phyloP scores from a whole-genome alignment of 2,797 vertebrate genomes.

The Melanogrammus aeglefinus region DNA sequence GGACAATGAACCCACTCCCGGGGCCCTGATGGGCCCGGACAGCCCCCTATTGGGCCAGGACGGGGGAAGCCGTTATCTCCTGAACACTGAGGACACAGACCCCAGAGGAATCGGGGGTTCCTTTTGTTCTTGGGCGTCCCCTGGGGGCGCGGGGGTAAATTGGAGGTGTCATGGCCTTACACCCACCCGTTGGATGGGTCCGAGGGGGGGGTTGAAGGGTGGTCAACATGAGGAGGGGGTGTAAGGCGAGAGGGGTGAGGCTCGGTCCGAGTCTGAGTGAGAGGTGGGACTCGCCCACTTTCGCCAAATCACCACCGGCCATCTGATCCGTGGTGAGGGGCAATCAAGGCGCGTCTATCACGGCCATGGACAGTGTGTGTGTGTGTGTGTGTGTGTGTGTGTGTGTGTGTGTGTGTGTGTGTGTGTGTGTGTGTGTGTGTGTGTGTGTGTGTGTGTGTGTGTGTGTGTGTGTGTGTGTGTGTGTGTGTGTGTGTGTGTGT shows the following conservation, averaged over 20 bases:
- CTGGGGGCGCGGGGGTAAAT: constrained; percentile 57
- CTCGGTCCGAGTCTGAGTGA: constrained; percentile 40
- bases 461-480: too few species aligned
- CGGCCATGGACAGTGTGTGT: constrained; percentile 40
- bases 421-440: too few species aligned
- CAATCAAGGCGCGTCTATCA: constrained; percentile 89
- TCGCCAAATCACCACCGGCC: constrained; percentile 64
- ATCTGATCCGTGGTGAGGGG: constrained; percentile 76
- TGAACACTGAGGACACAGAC: constrained; percentile 26
- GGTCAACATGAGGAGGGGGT: constrained; percentile 29
- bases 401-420: not conserved
- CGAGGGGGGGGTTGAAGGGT: constrained; percentile 62
- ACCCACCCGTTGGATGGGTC: constrained; percentile 68
- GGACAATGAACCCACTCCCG: constrained; percentile 54
- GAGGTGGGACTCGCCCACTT: constrained; percentile 12
- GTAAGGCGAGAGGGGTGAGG: constrained; percentile 10
- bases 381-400: not conserved
- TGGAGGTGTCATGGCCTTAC: constrained; percentile 59
- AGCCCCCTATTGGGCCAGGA: constrained; percentile 39
- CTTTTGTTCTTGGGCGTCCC: constrained; percentile 62
- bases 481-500: too few species aligned
- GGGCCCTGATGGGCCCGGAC: constrained; percentile 40
- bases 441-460: too few species aligned
- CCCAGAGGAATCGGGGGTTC: constrained; percentile 33
- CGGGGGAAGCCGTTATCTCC: constrained; percentile 39